A percentile compares a stretch with the other conserved stretches of the same genome.
phyloP scores from a whole-genome alignment of 2,888 invertebrate species.

The Griposia aprilina region DNA sequence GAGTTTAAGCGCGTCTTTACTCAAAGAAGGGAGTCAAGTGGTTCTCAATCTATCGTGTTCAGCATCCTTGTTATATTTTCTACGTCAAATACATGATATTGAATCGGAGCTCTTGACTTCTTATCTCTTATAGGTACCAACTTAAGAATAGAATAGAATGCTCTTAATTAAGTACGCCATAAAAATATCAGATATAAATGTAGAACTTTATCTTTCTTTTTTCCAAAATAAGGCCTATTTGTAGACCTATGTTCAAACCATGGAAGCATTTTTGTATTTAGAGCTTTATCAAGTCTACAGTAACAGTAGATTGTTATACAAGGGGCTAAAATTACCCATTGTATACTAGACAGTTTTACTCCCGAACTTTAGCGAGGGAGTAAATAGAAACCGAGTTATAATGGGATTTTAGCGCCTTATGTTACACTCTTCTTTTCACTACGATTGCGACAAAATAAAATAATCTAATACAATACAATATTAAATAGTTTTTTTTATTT shows the following conservation, averaged over 20 bases:
- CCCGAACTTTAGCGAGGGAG: too few relatives aligned
- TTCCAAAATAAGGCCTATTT: background rate
- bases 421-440: too few relatives aligned
- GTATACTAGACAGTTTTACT: too few relatives aligned
- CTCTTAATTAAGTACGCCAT: background rate
- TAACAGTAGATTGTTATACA: too few relatives aligned
- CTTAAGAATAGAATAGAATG: background rate
- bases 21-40: slow-evolving; percentile 49
- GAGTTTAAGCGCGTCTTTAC: slow-evolving; percentile 23
- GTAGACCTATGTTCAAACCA: background rate
- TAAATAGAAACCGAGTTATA: too few relatives aligned
- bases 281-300: background rate
- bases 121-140: background rate
- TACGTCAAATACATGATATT: slow-evolving; percentile 43
- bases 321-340: too few relatives aligned
- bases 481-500: too few relatives aligned
- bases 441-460: too few relatives aligned
- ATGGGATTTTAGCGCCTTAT: too few relatives aligned
- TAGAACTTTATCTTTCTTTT: background rate
- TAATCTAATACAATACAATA: too few relatives aligned
- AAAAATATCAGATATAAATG: background rate
- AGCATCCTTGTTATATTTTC: slow-evolving; percentile 35
- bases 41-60: slow-evolving; percentile 43
- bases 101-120: background rate
- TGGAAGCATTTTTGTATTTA: background rate